Conservation (phyloP, 1,140 invertebrate species). For the Asbolus verrucosus region DNA sequence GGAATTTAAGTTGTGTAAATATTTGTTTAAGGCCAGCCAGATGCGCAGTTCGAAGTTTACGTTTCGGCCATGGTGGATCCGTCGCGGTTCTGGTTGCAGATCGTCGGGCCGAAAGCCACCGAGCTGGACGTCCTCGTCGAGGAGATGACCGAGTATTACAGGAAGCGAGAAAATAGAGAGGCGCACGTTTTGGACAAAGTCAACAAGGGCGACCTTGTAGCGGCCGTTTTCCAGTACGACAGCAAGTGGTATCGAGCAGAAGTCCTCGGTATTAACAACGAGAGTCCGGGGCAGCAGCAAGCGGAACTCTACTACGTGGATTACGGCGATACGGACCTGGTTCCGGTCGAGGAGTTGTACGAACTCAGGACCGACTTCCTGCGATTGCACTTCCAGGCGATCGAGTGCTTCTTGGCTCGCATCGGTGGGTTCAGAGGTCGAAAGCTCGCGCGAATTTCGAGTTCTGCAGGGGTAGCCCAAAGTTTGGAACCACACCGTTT, state of each 20-base stretch:
- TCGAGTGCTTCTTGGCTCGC: conserved; percentile 82
- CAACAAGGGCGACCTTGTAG: conserved; percentile 79
- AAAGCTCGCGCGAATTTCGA: too few species aligned
- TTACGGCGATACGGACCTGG: conserved; percentile 81
- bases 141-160: conserved; percentile 84
- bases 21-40: conserved; percentile 58
- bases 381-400: conserved; percentile 79
- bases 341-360: conserved; percentile 72
- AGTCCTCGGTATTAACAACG: conserved; percentile 71
- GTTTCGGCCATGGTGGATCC: conserved; percentile 85
- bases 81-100: conserved; percentile 86
- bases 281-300: conserved; percentile 67
- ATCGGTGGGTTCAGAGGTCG: conserved; percentile 69
- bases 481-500: too few species aligned
- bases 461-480: too few species aligned
- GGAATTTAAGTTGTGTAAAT: background rate
- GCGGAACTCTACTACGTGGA: conserved; percentile 83
- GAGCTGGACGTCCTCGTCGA: conserved; percentile 80
- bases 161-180: conserved; percentile 71
- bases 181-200: conserved; percentile 71
- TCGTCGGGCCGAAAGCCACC: conserved; percentile 75
- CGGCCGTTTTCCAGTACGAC: conserved; percentile 80
- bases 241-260: conserved; percentile 76
- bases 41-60: conserved; percentile 80
- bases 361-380: conserved; percentile 81